Conservation (phyloP, 2,797 vertebrate species). For the Pantherophis vulpinus region DNA sequence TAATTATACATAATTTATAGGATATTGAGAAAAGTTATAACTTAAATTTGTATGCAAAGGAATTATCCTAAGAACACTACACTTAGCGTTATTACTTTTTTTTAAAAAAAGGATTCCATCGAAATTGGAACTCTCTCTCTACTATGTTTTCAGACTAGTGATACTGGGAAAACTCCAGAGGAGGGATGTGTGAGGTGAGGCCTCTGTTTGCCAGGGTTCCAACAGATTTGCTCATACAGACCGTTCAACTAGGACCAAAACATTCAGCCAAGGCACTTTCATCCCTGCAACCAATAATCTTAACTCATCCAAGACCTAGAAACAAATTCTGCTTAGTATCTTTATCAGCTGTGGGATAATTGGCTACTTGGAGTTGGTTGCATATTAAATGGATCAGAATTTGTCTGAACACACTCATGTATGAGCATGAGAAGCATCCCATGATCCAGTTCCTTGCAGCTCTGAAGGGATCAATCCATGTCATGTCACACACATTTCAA, state of each 20-base stretch:
- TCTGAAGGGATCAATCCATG: constrained; percentile 20
- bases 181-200: not conserved
- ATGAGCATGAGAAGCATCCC: not conserved
- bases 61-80: not conserved
- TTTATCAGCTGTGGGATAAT: not conserved
- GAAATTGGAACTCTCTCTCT: not conserved
- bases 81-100: not conserved
- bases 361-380: not conserved
- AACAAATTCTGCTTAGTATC: too few relatives aligned
- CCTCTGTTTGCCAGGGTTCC: not conserved
- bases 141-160: not conserved
- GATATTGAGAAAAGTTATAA: not conserved
- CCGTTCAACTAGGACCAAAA: not conserved
- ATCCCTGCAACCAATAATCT: not conserved
- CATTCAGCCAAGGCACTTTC: not conserved
- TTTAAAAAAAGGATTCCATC: not conserved
- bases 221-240: not conserved
- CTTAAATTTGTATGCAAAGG: not conserved
- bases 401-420: not conserved
- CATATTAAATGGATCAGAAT: not conserved
- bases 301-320: not conserved
- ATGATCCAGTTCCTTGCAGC: constrained; percentile 1
- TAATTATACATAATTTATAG: not conserved
- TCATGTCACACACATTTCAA: constrained; percentile 18
- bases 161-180: not conserved